Conservation (phyloP, 1,140 invertebrate genomes). For the Cotesia glomerata region DNA sequence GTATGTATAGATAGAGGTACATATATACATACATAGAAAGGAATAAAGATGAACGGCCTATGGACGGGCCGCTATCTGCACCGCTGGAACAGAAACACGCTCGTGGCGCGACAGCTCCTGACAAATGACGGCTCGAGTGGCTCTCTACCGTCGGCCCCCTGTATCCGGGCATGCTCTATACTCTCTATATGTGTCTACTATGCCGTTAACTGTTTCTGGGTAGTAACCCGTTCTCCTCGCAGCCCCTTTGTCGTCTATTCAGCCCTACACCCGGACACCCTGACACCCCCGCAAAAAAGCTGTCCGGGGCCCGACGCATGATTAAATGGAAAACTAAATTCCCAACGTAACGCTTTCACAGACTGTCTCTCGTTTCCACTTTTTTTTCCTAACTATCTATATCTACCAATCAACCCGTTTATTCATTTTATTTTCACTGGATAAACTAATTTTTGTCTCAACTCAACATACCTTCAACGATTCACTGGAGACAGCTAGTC, state of each 20-base stretch:
- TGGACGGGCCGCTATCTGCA: slow-evolving; percentile 62
- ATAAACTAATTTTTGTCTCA: background rate
- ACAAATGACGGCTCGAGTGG: slow-evolving; percentile 62
- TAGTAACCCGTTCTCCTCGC: background rate
- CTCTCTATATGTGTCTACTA: background rate
- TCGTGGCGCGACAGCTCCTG: slow-evolving; percentile 62
- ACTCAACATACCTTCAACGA: background rate
- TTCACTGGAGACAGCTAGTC: background rate
- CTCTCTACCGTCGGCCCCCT: slow-evolving; percentile 37
- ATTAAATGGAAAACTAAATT: slow-evolving; percentile 61
- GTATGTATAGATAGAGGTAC: too few species aligned
- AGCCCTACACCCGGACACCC: too few species aligned
- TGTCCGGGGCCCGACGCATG: slow-evolving; percentile 43
- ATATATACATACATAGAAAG: slow-evolving; percentile 45
- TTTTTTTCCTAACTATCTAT: too few species aligned
- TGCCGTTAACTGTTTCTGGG: slow-evolving; percentile 3
- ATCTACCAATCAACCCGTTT: background rate
- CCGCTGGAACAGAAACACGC: slow-evolving; percentile 62
- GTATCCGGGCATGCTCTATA: too few species aligned
- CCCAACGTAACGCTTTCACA: slow-evolving; percentile 38
- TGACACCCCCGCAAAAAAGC: slow-evolving; percentile 26
- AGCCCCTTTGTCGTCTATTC: background rate
- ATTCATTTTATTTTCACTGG: background rate
- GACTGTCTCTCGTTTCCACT: background rate
- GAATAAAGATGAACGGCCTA: slow-evolving; percentile 64